Percentiles rank a stretch among this genome's conserved stretches.
phyloP scores from a whole-genome alignment of 2,888 invertebrate species.

The Seira sanloemensis region DNA sequence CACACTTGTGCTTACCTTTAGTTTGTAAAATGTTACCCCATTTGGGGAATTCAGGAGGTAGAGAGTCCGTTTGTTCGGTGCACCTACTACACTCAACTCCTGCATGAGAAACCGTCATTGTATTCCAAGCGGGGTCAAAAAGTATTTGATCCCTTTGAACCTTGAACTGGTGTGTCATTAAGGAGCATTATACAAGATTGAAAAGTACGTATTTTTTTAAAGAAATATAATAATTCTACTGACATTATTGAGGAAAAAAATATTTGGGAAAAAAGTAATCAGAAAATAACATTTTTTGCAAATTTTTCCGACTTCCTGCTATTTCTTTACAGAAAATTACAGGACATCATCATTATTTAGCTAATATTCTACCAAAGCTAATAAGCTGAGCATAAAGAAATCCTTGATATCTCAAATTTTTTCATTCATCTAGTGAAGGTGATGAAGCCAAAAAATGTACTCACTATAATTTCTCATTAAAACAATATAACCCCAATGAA shows the following conservation, averaged over 20 bases:
- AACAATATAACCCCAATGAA: slow-evolving; percentile 14
- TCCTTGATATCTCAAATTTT: background rate
- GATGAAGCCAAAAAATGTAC: slow-evolving; percentile 46
- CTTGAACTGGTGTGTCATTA: slow-evolving; percentile 56
- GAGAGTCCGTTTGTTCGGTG: background rate
- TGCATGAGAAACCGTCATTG: background rate
- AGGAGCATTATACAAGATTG: slow-evolving; percentile 25
- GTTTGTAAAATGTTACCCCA: slow-evolving; percentile 52
- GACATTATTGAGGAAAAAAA: background rate
- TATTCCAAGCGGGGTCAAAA: slow-evolving; percentile 31
- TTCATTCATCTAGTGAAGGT: slow-evolving; percentile 37
- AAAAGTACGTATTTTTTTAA: background rate
- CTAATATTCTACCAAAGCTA: background rate
- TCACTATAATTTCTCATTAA: background rate
- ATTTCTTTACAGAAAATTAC: no score
- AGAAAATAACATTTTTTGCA: background rate
- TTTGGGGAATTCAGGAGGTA: slow-evolving; percentile 37
- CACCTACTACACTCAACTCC: background rate
- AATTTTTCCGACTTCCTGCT: background rate
- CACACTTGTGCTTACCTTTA: slow-evolving; percentile 5
- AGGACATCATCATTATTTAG: background rate
- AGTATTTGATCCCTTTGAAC: slow-evolving; percentile 46
- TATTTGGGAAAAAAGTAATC: background rate
- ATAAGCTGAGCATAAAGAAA: background rate
- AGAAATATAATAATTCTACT: background rate